These are phyloP conservation scores for Aricia agestis DNA, from an alignment of 1,140 invertebrate species.

Conservation along the genomic window DNA sequence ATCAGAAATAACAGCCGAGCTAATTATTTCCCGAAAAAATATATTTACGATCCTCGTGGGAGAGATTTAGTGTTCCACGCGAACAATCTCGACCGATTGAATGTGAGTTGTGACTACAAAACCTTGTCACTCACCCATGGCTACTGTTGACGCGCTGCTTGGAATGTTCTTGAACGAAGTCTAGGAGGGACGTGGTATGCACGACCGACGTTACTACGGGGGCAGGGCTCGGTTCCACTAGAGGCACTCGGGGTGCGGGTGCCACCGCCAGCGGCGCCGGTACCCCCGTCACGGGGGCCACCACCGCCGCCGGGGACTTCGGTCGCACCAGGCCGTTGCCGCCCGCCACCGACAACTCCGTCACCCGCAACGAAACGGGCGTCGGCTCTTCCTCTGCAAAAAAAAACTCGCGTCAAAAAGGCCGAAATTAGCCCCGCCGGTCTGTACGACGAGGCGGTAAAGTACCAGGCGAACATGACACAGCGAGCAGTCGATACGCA, in stretches of 20 bases:
- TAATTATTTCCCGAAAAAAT: background rate
- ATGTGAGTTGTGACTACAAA: background rate
- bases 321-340: constrained; percentile 55
- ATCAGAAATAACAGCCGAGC: background rate
- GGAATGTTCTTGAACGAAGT: constrained; percentile 73
- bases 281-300: constrained; percentile 32
- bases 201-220: constrained; percentile 27
- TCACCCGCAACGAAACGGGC: constrained; percentile 56
- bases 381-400: constrained; percentile 70
- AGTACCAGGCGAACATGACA: constrained; percentile 65
- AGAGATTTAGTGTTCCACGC: background rate
- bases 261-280: constrained; percentile 19
- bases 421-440: constrained; percentile 50
- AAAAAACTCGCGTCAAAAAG: constrained; percentile 27
- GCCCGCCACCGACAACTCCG: constrained; percentile 52
- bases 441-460: constrained; percentile 70
- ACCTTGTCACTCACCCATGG: constrained; percentile 49
- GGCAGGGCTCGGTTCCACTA: constrained; percentile 33
- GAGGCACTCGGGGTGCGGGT: constrained; percentile 33
- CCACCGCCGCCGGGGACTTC: constrained; percentile 45
- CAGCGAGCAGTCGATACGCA: constrained; percentile 29
- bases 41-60: background rate
- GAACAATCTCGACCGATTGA: background rate
- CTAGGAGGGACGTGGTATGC: constrained; percentile 48
- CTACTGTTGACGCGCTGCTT: constrained; percentile 61